Evolutionary conservation across 1,140 invertebrate genomes (phyloP), one percentile per base, ranked within the genome.

Genomic region (Aphaenogaster ashmeadi): DNA sequence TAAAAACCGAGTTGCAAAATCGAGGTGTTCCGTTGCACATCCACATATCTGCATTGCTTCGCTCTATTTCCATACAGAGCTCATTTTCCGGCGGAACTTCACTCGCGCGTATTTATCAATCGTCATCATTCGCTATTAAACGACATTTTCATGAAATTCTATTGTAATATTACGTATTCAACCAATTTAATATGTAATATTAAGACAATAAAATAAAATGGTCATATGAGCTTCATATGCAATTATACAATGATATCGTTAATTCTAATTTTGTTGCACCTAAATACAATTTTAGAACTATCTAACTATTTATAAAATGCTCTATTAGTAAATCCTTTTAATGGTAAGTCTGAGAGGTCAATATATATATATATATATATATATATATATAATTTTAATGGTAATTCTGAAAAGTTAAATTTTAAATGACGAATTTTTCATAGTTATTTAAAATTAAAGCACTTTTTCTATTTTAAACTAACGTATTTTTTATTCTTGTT

Each of bases 1-100:
- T 80, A 80, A 80, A 77, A 77, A 85, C 44, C n/a, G 56, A 84
- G 54, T 75, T 84, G 41, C 71, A 75, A 84, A 74, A 84, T 77
- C 27, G 67, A 44, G 36, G 56, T 27, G 27, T 74, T 74, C 54
- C 13, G 38, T 77, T 75, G 69, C 56, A 21, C 54, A n/a, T 74
- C 27, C 58, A 66, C 52, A 62, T 78, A 79, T 79, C 60, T 64
- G 33, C 44, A 77, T 79, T 64, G 11, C 44, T 66, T 75, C 27
- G 52, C 44, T 75, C 52, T 58, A 74, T 85, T 85, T 85, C 27
- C 41, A 74, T 75, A 85, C 47, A 77, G 56, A 85, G n/a, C 33
- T 47, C 38, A 85, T 74, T 85, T 85, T 85, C 71, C 27, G 58
- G 33, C 33, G 58, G 41, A 50, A 50, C 38, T 77, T 58, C 7